Conservation (phyloP, 1,140 invertebrate genomes). For the Phymastichus coffea region DNA sequence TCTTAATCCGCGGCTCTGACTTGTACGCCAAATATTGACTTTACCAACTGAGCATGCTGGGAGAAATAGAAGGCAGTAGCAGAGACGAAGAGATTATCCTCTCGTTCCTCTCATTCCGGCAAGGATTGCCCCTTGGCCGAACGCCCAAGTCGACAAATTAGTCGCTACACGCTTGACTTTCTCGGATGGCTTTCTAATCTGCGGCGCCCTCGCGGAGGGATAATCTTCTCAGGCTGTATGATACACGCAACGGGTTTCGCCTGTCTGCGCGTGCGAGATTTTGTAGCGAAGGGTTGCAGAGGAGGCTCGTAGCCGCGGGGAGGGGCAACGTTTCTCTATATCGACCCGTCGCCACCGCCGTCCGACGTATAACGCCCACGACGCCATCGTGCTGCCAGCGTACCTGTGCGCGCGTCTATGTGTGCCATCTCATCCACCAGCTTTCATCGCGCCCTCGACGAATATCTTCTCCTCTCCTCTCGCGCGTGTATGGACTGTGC, state of each 20-base stretch:
- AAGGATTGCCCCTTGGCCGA: constrained; percentile 6
- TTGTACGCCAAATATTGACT: constrained; percentile 30
- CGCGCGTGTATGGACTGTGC: not conserved
- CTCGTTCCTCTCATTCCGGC: constrained; percentile 1
- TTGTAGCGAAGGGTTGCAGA: not conserved
- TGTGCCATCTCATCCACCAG: constrained; percentile 3
- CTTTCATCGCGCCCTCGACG: not conserved
- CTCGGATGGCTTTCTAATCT: too few species aligned
- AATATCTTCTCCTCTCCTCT: not conserved
- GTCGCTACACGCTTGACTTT: not conserved
- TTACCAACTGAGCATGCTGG: constrained; percentile 28
- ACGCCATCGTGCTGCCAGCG: constrained; percentile 31
- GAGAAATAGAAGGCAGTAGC: too few species aligned
- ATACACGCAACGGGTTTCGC: not conserved
- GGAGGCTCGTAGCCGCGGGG: constrained; percentile 14
- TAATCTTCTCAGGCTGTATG: not conserved
- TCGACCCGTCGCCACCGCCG: constrained; percentile 47
- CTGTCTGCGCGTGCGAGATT: not conserved
- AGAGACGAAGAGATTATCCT: constrained; percentile 8
- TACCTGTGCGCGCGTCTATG: not conserved
- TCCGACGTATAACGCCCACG: constrained; percentile 33
- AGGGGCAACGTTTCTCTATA: too few species aligned
- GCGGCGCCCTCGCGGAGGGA: not conserved
- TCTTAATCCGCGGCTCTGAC: constrained; percentile 14
- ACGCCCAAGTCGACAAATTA: constrained; percentile 24